Evolutionary conservation across 2,797 vertebrate species (phyloP).

Genomic region (Mus minutoides): DNA sequence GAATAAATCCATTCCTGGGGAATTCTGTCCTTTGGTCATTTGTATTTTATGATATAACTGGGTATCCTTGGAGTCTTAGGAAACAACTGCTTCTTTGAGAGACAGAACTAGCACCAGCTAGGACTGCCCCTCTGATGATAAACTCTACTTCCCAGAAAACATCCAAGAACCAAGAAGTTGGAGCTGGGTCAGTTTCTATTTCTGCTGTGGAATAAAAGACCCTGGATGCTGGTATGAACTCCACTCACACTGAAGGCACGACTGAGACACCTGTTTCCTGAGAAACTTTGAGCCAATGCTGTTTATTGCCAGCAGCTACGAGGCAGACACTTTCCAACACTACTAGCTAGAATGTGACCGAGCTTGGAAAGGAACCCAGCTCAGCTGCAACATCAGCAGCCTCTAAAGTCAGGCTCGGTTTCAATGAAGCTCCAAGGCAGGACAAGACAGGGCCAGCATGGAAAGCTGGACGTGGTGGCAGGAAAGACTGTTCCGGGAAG

Average conservation of each 20-base stretch:
- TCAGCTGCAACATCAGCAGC: neutral
- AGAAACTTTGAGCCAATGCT: neutral
- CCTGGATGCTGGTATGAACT: fast-evolving
- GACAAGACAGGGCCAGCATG: neutral
- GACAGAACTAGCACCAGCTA: slow-evolving; percentile 16
- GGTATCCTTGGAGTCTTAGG: neutral
- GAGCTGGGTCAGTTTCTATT: fast-evolving
- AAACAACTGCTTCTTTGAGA: neutral
- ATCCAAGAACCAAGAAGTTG: neutral
- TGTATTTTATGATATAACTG: slow-evolving; percentile 38
- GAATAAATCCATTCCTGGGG: neutral
- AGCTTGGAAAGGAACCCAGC: neutral
- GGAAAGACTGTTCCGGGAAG: neutral
- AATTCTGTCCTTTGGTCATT: slow-evolving; percentile 22
- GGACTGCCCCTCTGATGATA: neutral
- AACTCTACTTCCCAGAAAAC: slow-evolving; percentile 32
- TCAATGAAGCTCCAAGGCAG: neutral
- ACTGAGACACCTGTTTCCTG: neutral
- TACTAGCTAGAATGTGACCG: neutral
- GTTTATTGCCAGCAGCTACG: fast-evolving
- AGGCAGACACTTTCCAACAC: neutral
- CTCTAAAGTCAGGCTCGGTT: neutral
- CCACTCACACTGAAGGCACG: neutral
- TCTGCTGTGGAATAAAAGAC: neutral
- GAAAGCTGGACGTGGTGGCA: neutral